phyloP scores from a whole-genome alignment of 1,140 invertebrate genomes.

The Zeugodacus cucurbitae region DNA sequence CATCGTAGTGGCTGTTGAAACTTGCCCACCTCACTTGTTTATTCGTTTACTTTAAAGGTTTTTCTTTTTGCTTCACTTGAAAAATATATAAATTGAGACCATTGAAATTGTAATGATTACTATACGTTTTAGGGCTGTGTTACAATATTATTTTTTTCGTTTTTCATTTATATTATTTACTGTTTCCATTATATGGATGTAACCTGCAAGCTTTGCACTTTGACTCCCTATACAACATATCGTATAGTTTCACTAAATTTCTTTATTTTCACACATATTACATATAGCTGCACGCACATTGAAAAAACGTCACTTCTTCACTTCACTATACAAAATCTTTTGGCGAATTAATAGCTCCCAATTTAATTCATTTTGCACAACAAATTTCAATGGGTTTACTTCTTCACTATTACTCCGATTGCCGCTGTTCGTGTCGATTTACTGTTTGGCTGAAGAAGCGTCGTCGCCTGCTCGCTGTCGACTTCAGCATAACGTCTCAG shows the following conservation, averaged over 20 bases:
- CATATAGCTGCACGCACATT: not conserved
- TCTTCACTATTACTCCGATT: slow-evolving; percentile 1
- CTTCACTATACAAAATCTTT: not conserved
- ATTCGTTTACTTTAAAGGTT: not conserved
- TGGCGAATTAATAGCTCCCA: not conserved
- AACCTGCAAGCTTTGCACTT: not conserved
- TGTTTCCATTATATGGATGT: not conserved
- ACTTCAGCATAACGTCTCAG: not conserved
- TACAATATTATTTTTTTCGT: not conserved
- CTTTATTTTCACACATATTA: not conserved
- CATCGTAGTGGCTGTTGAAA: slow-evolving; percentile 4
- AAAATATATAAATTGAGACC: not conserved
- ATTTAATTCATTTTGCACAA: not conserved
- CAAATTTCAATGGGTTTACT: not conserved
- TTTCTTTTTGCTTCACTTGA: not conserved
- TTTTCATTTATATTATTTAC: not conserved
- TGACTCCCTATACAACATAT: not conserved
- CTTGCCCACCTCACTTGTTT: not conserved
- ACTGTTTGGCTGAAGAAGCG: not conserved
- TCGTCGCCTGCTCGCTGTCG: not conserved
- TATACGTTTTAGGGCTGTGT: not conserved
- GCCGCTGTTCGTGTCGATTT: slow-evolving; percentile 28
- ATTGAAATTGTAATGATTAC: not conserved
- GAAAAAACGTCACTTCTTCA: not conserved
- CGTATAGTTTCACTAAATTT: too few relatives aligned